These are phyloP conservation scores for Artemia sinica DNA, from an alignment of 2,888 invertebrate species.

Conservation along the genomic window DNA sequence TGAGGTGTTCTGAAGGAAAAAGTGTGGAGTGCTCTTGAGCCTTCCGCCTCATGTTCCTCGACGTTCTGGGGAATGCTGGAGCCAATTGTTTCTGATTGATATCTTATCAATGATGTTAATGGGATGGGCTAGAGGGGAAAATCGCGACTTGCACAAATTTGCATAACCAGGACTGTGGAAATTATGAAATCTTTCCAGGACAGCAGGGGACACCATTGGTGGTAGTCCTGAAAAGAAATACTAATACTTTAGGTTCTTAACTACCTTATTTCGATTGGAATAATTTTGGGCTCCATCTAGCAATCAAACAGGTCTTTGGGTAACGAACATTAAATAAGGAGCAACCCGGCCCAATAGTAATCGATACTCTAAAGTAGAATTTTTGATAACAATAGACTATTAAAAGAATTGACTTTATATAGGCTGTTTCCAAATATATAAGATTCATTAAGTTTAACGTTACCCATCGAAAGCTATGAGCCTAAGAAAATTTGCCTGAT, in stretches of 20 bases:
- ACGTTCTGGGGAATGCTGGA: conserved; percentile 49
- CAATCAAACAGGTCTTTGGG: not conserved
- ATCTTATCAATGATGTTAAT: conserved; percentile 16
- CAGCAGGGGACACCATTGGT: conserved; percentile 61
- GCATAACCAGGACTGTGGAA: conserved; percentile 23
- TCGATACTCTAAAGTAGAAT: too few species aligned
- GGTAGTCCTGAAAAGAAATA: conserved; percentile 45
- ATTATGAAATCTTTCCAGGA: conserved; percentile 45
- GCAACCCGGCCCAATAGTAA: too few species aligned
- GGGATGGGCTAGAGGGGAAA: conserved; percentile 20
- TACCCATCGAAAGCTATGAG: too few species aligned
- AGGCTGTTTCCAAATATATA: too few species aligned
- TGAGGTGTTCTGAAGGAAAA: conserved; percentile 52
- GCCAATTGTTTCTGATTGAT: conserved; percentile 25
- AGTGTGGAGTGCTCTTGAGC: conserved; percentile 91
- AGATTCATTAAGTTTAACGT: too few species aligned
- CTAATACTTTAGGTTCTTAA: conserved; percentile 10
- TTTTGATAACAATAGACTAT: too few species aligned
- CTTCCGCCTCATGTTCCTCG: conserved; percentile 72
- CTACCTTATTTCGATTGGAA: not conserved
- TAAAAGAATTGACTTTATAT: too few species aligned
- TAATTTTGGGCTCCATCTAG: not conserved
- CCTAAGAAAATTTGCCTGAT: too few species aligned
- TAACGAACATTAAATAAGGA: not conserved
- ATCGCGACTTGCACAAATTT: conserved; percentile 18